These are phyloP conservation scores for Leucophenga montana DNA, from an alignment of 2,888 invertebrate species.

Conservation along the genomic window DNA sequence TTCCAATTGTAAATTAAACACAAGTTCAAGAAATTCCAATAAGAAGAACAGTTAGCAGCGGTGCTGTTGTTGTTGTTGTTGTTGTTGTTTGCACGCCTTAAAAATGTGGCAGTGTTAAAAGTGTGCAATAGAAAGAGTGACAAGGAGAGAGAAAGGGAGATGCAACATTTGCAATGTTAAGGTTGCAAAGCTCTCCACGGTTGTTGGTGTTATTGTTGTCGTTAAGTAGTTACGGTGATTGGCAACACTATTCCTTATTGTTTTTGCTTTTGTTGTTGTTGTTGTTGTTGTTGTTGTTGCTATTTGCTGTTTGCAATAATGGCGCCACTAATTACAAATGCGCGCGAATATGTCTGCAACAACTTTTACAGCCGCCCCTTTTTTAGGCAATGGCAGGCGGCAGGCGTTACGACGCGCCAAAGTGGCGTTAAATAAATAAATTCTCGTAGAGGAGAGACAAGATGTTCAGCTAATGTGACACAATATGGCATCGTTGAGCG, in stretches of 20 bases:
- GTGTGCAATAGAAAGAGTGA: not conserved
- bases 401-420: slow-evolving; percentile 9
- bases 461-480: slow-evolving; percentile 12
- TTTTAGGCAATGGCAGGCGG: slow-evolving; percentile 47
- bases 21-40: slow-evolving; percentile 24
- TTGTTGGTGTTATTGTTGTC: not conserved
- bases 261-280: slow-evolving; percentile 8
- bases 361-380: slow-evolving; percentile 23
- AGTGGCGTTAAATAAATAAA: slow-evolving; percentile 22
- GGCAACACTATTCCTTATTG: slow-evolving; percentile 30
- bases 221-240: slow-evolving; percentile 20
- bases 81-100: too few species aligned
- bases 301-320: slow-evolving; percentile 16
- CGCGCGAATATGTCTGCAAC: slow-evolving; percentile 11
- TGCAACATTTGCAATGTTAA: slow-evolving; percentile 11
- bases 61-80: too few species aligned
- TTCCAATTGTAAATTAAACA: slow-evolving; percentile 25
- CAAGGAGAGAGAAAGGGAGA: not conserved
- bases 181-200: not conserved
- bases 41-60: slow-evolving; percentile 16
- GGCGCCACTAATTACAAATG: slow-evolving; percentile 27
- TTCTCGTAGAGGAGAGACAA: too few species aligned
- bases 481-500: not conserved
- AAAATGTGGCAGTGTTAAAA: too few species aligned
- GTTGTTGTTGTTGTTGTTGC: slow-evolving; percentile 9